phyloP scores from a whole-genome alignment of 2,888 invertebrate species.

The Kuschelorhynchus macadamiae region DNA sequence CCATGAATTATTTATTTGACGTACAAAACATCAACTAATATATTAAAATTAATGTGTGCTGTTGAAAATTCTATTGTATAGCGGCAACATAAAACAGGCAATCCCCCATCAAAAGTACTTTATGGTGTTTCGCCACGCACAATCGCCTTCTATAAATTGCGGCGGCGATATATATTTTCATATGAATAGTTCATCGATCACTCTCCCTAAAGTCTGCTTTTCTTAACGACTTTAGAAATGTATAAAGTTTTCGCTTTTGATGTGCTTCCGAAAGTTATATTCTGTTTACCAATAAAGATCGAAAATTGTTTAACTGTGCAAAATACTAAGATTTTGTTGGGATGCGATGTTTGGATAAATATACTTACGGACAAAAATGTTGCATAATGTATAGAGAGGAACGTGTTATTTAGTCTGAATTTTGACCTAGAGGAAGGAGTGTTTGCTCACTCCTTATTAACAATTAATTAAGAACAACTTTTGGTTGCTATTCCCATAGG shows the following conservation, averaged over 20 bases:
- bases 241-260: slow-evolving; percentile 31
- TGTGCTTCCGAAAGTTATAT: slow-evolving; percentile 28
- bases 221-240: slow-evolving; percentile 55
- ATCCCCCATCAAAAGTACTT: slow-evolving; percentile 50
- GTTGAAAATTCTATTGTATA: slow-evolving; percentile 17
- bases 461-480: no score
- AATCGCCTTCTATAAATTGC: slow-evolving; percentile 55
- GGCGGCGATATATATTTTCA: slow-evolving; percentile 57
- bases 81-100: slow-evolving; percentile 24
- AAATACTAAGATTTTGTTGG: no score
- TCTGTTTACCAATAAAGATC: slow-evolving; percentile 21
- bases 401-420: no score
- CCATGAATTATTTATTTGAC: no score
- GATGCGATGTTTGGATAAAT: no score
- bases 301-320: no score
- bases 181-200: slow-evolving; percentile 62
- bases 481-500: no score
- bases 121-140: slow-evolving; percentile 56
- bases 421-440: no score
- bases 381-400: no score
- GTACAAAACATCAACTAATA: no score
- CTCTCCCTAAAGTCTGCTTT: slow-evolving; percentile 55
- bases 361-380: no score
- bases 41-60: slow-evolving; percentile 10
- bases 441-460: no score